Base-by-base conservation (phyloP, 2,888 invertebrate species). In the Cantharis lateralis region DNA sequence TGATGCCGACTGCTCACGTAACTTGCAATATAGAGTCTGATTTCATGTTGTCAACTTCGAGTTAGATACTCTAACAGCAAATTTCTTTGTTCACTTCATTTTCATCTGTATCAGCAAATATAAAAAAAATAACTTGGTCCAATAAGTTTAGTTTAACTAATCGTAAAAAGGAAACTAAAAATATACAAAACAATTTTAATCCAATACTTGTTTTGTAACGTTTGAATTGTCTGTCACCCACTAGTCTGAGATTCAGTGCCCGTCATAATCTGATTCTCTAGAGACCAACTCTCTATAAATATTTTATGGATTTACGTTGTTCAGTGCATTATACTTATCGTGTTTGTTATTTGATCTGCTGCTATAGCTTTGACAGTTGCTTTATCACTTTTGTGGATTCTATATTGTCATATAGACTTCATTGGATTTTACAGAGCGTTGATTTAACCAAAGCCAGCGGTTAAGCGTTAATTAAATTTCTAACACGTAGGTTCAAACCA, bases 231-330 rank as follows among this genome's bases (percentile, higher is more conserved):
- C 62, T 69, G 70, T 73, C 70, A 70, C 77, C 64, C 26, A 68
- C 70, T 32, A 62, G 32, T 20, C 74, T 62, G 24, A 71, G 71
- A 75, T 71, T 76, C 77, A 74, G 76, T 80, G 83, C 85, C 85
- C 85, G 87, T 88, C 88, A 88, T 88, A 88, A 88, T 87, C 87
- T 85, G 87, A 87, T 87, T 82, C 87, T 83, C 86, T 77, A 71
- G 87, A 85, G 88, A 86, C 83, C 79, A 82, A 81, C 83, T 82
- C 79, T 79, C 85, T 85, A 87, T 88, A 88, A 88, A 88, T 88
- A 88, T 88, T 88, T 88, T 88, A 88, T 88, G 87, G 88, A 88
- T 88, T 88, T 88, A 87, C 87, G 87, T 87, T 88, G 88, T 88
- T 86, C 87, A 84, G 84, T 88, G 87, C 88, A 88, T 87, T 88